Conservation (phyloP, 2,888 invertebrate species). For the Heteromurus nitidus region DNA sequence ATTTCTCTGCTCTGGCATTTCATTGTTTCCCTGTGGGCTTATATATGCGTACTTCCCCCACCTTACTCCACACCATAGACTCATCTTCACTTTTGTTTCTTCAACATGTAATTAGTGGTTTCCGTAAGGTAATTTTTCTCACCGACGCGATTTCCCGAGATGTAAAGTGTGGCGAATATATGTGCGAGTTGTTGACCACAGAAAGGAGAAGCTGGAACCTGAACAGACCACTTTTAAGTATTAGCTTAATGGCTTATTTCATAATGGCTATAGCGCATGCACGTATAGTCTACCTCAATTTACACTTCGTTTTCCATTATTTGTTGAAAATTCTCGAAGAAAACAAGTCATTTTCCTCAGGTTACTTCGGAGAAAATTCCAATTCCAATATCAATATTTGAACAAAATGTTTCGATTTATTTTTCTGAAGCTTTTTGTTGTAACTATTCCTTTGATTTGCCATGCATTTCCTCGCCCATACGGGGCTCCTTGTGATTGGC, state of each 20-base stretch:
- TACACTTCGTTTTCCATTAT: neutral
- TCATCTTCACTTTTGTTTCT: slow-evolving; percentile 33
- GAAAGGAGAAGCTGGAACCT: neutral
- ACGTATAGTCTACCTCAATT: neutral
- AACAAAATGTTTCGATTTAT: neutral
- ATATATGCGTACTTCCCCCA: no score
- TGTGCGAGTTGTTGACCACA: neutral
- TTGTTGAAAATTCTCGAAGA: slow-evolving; percentile 4
- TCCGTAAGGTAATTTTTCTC: slow-evolving; percentile 41
- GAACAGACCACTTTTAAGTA: neutral
- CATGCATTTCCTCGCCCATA: slow-evolving; percentile 36
- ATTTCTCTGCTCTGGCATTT: no score
- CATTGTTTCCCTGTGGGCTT: no score
- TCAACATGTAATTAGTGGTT: slow-evolving; percentile 59
- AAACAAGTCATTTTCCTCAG: no score
- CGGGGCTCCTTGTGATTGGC: slow-evolving; percentile 59
- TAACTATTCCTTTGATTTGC: neutral
- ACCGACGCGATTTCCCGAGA: neutral
- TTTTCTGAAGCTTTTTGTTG: neutral
- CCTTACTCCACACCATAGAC: no score
- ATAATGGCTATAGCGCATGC: no score
- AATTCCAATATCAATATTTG: neutral
- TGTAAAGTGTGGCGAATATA: neutral
- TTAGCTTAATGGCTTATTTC: no score
- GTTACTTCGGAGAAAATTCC: no score